phyloP scores from a whole-genome alignment of 2,888 invertebrate genomes.

The Phalera bucephala region DNA sequence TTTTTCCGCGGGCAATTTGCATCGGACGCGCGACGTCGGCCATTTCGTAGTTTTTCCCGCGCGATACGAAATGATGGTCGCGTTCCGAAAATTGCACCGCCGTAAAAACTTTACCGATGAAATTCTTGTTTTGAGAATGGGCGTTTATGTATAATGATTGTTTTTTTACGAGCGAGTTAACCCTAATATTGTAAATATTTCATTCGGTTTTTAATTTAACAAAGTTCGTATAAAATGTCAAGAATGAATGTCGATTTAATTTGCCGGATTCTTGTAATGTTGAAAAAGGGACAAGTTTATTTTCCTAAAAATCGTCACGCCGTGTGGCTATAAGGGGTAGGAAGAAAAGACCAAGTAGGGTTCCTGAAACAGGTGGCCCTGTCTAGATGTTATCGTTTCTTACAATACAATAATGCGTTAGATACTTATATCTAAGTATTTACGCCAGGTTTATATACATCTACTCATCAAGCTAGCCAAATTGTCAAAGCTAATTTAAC shows the following conservation, averaged over 20 bases:
- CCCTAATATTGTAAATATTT: conserved; percentile 47
- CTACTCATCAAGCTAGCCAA: too few relatives aligned
- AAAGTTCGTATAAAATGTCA: conserved; percentile 15
- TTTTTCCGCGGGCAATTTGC: conserved; percentile 75
- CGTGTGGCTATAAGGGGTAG: too few relatives aligned
- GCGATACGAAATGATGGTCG: conserved; percentile 56
- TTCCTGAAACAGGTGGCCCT: too few relatives aligned
- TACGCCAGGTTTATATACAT: too few relatives aligned
- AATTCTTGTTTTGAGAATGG: conserved; percentile 67
- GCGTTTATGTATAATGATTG: conserved; percentile 60
- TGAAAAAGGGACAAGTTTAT: too few relatives aligned
- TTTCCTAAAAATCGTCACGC: too few relatives aligned
- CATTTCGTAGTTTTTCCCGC: conserved; percentile 72
- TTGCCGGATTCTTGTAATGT: too few relatives aligned
- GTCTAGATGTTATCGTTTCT: too few relatives aligned
- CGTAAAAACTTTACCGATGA: conserved; percentile 62
- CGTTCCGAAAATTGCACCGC: conserved; percentile 62
- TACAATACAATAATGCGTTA: too few relatives aligned
- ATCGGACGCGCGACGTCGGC: conserved; percentile 58
- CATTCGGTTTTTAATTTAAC: conserved; percentile 32
- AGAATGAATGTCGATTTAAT: conserved; percentile 3
- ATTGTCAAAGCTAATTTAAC: too few relatives aligned
- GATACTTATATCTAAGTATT: too few relatives aligned
- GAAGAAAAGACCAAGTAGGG: too few relatives aligned
- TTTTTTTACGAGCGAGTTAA: conserved; percentile 31